Base-by-base conservation (phyloP, 92 coral and sea anemone species). In the Bergia sp. region DNA sequence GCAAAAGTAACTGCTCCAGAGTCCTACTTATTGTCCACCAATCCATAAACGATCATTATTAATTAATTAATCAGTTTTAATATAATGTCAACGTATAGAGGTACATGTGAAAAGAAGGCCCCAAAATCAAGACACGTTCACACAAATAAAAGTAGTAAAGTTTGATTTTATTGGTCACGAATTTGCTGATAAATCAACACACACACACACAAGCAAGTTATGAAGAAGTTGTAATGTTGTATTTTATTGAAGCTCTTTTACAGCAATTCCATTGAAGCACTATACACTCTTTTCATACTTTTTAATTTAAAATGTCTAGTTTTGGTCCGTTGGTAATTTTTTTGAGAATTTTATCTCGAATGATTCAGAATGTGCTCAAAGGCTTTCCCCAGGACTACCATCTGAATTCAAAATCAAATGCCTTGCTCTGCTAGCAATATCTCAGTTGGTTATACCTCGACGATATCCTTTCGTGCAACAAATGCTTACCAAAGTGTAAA, bases 111-210 rank as follows among this genome's bases (percentile, higher is more conserved):
- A 69, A 69, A 69, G 75, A 69, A 69, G 75, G 75, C 3, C 75
- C 75, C 75, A 69, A 69, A 69, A 69, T 69, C 75, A 69, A 69
- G 75, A 69, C 75, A 69, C 75, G 75, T 69, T 69, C 75, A 69
- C 75, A n/a, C 75, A 69, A 69, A 69, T 15, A 69, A 69, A 69
- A 69, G 75, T 7, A 7, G 75, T 69, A n/a, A 69, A 69, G 75
- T 69, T 69, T 23, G 75, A 69, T 69, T 69, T 69, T 69, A 69
- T 69, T 69, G 75, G 18, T 69, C 37, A 69, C 18, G 23, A 69
- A 69, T 69, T 69, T 69, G 75, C 75, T 69, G 18, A 69, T 23
- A 69, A 69, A 69, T 69, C 75, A 69, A n/a, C n/a, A 69, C 16
- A 69, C 75, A 69, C 75, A 69, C 75, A 69, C 75, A 69, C 75